Conservation (phyloP, 2,113 vertebrate genomes). For the Neomonachus schauinslandi region DNA sequence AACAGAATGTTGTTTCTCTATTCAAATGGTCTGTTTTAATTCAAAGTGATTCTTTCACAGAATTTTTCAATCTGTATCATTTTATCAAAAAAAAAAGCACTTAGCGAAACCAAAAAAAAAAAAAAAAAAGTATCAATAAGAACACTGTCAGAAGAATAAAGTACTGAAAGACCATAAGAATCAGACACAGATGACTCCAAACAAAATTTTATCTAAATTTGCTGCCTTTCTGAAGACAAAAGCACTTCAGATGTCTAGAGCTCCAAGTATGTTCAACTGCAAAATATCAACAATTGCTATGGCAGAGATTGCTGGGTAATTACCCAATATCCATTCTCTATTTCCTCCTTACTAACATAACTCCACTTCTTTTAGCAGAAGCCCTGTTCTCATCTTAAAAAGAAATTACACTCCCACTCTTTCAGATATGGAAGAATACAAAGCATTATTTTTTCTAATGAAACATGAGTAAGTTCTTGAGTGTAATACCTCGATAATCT, state of each 20-base stretch:
- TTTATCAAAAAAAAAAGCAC: background rate
- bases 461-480: background rate
- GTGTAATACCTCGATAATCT: background rate
- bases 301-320: background rate
- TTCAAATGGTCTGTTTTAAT: background rate
- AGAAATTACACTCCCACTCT: background rate
- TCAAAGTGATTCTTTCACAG: background rate
- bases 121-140: background rate
- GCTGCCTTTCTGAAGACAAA: constrained; percentile 20
- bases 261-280: background rate
- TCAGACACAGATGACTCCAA: background rate
- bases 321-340: background rate
- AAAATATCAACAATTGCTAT: background rate
- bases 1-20: background rate
- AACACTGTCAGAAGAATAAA: background rate
- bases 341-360: background rate
- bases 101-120: background rate
- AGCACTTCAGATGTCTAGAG: background rate
- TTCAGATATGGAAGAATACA: background rate
- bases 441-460: background rate
- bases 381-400: background rate
- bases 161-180: background rate
- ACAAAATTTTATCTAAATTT: background rate
- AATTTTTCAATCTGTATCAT: background rate
- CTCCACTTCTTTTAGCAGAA: background rate